These are phyloP conservation scores for Hipparchia sbordonii DNA, from an alignment of 2,888 invertebrate genomes.

Conservation along the genomic window DNA sequence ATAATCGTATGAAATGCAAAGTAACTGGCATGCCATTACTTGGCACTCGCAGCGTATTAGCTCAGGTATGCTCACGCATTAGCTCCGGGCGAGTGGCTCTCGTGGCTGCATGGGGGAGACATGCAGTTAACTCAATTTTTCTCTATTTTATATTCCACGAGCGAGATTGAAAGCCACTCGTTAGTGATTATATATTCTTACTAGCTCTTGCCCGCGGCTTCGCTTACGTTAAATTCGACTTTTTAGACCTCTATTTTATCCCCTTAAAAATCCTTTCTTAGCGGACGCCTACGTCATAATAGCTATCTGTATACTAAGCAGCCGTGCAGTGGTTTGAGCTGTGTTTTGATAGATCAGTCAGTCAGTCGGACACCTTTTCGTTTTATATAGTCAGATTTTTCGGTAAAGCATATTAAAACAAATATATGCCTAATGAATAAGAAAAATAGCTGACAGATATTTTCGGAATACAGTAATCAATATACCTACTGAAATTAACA, in stretches of 20 bases:
- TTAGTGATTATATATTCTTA: slow-evolving; percentile 1
- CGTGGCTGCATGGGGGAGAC: not conserved
- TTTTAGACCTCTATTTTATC: too few relatives aligned
- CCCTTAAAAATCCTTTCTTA: too few relatives aligned
- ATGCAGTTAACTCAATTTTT: not conserved
- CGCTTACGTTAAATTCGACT: too few relatives aligned
- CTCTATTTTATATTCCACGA: slow-evolving; percentile 12
- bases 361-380: too few relatives aligned
- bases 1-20: not conserved
- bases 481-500: too few relatives aligned
- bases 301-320: too few relatives aligned
- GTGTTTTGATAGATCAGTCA: too few relatives aligned
- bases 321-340: too few relatives aligned
- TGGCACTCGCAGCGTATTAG: not conserved
- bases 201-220: not conserved
- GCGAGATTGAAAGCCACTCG: not conserved
- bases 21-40: not conserved
- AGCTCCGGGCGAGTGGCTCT: slow-evolving; percentile 1
- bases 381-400: not conserved
- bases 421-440: too few relatives aligned
- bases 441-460: too few relatives aligned
- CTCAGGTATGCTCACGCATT: slow-evolving; percentile 10
- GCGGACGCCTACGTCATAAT: too few relatives aligned
- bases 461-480: too few relatives aligned
- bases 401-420: not conserved